These are phyloP conservation scores for Arctocebus calabarensis DNA, from an alignment of 2,797 vertebrate genomes.

Conservation along the genomic window DNA sequence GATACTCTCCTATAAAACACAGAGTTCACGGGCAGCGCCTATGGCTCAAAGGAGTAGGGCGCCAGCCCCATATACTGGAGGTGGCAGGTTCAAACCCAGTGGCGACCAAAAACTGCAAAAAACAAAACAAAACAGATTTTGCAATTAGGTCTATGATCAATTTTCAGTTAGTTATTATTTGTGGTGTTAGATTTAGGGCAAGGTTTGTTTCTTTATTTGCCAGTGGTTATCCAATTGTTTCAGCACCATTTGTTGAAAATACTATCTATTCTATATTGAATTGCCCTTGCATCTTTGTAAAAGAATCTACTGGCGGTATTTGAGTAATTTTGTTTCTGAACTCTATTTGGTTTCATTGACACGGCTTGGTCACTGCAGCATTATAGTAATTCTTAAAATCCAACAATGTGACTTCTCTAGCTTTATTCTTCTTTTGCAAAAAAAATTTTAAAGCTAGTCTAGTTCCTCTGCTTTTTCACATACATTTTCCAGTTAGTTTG, in stretches of 20 bases:
- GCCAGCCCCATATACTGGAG: too few species aligned
- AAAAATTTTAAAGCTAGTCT: neutral
- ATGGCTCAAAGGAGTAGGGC: too few species aligned
- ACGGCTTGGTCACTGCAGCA: neutral
- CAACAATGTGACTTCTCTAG: neutral
- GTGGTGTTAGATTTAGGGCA: neutral
- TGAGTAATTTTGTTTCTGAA: slow-evolving; percentile 5
- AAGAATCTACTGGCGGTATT: neutral
- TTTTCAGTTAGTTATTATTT: neutral
- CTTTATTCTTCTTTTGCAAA: slow-evolving; percentile 14
- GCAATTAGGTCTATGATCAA: neutral
- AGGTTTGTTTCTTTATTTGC: neutral
- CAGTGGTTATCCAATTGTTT: neutral
- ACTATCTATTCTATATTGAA: neutral
- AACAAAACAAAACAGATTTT: too few species aligned
- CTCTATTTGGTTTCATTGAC: neutral
- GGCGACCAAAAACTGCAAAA: too few species aligned
- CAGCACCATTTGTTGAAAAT: neutral
- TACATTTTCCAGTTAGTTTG: slow-evolving; percentile 19
- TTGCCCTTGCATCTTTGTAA: neutral
- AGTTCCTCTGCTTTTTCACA: neutral
- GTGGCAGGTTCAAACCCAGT: too few species aligned
- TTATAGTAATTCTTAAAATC: slow-evolving; percentile 47
- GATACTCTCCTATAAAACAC: neutral
- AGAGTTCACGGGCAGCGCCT: neutral